phyloP scores from a whole-genome alignment of 1,140 invertebrate species.

The Trachymyrmex septentrionalis region DNA sequence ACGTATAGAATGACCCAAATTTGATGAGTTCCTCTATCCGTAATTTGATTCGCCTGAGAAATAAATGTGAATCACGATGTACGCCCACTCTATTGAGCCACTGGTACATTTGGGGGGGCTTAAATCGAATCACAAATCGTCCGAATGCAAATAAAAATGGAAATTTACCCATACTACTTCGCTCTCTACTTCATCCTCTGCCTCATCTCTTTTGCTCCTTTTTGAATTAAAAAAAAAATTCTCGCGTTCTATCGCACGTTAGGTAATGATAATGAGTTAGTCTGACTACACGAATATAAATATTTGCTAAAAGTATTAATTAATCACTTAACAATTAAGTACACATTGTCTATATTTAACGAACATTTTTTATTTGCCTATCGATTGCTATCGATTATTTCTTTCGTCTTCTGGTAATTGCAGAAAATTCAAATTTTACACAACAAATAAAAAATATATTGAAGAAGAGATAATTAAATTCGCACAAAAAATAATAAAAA shows the following conservation, averaged over 20 bases:
- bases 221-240: slow-evolving; percentile 50
- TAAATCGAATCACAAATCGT: slow-evolving; percentile 80
- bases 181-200: slow-evolving; percentile 27
- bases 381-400: background rate
- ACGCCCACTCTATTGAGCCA: slow-evolving; percentile 35
- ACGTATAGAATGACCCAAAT: slow-evolving; percentile 65
- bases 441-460: background rate
- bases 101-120: slow-evolving; percentile 64
- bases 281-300: slow-evolving; percentile 12
- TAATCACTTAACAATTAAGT: background rate
- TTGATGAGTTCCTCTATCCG: slow-evolving; percentile 41
- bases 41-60: slow-evolving; percentile 75
- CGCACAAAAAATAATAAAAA: background rate
- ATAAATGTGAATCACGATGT: slow-evolving; percentile 77
- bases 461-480: background rate
- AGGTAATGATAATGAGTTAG: slow-evolving; percentile 32
- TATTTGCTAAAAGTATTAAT: background rate
- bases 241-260: slow-evolving; percentile 42
- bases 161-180: slow-evolving; percentile 65
- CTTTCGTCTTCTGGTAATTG: background rate
- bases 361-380: background rate
- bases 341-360: background rate
- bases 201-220: slow-evolving; percentile 41
- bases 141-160: slow-evolving; percentile 79
- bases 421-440: background rate